Conservation (phyloP, 1,140 invertebrate species). For the Pogonognathellus flavescens region DNA sequence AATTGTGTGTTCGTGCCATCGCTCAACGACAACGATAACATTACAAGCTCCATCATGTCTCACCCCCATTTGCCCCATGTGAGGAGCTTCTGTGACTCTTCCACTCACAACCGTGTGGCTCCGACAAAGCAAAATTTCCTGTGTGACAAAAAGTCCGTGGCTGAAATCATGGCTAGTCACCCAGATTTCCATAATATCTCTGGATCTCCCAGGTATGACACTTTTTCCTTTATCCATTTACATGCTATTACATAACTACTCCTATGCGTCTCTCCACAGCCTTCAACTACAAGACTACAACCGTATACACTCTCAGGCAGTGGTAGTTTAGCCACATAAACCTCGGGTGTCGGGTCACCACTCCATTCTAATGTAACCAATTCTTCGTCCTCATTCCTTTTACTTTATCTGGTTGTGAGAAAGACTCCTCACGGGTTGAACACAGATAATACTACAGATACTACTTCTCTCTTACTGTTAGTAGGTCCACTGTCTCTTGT, state of each 20-base stretch:
- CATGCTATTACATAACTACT: conserved; percentile 9
- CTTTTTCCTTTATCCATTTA: conserved; percentile 26
- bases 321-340: neutral
- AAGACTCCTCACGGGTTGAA: neutral
- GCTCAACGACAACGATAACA: conserved; percentile 60
- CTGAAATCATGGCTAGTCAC: conserved; percentile 76
- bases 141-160: conserved; percentile 75
- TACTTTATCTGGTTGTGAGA: conserved; percentile 31
- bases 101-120: conserved; percentile 75
- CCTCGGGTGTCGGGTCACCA: conserved; percentile 14
- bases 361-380: conserved; percentile 44
- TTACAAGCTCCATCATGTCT: conserved; percentile 66
- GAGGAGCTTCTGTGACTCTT: conserved; percentile 75
- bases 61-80: conserved; percentile 60
- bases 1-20: conserved; percentile 63
- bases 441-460: neutral
- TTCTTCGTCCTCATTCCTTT: conserved; percentile 46
- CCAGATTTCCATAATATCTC: conserved; percentile 72
- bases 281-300: neutral
- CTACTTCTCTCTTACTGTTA: neutral
- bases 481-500: neutral
- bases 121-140: conserved; percentile 79
- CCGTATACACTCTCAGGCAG: neutral
- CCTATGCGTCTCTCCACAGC: neutral
- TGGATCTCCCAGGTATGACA: conserved; percentile 56